Conservation (phyloP, 2,797 vertebrate species). For the Scolopax rusticola region DNA sequence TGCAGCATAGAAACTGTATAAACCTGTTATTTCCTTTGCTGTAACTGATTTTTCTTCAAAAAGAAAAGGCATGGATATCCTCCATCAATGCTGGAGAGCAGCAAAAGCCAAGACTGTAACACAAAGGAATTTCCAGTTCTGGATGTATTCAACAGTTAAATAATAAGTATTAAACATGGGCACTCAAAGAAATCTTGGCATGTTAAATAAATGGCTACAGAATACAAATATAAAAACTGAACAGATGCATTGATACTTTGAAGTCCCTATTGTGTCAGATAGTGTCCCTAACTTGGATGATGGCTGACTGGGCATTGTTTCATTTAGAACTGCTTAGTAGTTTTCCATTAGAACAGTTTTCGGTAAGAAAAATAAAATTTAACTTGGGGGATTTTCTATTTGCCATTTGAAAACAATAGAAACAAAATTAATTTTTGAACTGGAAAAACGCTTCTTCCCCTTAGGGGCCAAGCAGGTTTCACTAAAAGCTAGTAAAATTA, state of each 20-base stretch:
- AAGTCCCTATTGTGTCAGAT: background rate
- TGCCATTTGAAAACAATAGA: background rate
- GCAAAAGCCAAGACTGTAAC: background rate
- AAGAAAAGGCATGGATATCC: background rate
- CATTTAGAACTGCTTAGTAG: background rate
- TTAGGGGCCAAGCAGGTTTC: background rate
- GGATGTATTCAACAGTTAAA: background rate
- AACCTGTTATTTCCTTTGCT: background rate
- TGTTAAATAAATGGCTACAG: background rate
- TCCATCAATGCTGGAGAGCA: background rate
- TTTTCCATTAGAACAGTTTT: background rate
- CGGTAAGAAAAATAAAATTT: background rate
- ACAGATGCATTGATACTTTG: background rate
- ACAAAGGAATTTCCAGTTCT: background rate
- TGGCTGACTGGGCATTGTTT: background rate
- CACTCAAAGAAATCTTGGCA: background rate
- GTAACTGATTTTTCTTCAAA: background rate
- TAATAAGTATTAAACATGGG: background rate
- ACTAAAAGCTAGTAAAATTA: background rate
- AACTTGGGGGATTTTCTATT: background rate
- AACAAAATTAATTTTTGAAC: background rate
- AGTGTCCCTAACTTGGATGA: background rate
- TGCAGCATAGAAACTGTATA: background rate
- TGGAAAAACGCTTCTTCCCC: background rate
- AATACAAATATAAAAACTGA: background rate